phyloP scores from a whole-genome alignment of 2,113 vertebrate species.

The Rynchops niger region DNA sequence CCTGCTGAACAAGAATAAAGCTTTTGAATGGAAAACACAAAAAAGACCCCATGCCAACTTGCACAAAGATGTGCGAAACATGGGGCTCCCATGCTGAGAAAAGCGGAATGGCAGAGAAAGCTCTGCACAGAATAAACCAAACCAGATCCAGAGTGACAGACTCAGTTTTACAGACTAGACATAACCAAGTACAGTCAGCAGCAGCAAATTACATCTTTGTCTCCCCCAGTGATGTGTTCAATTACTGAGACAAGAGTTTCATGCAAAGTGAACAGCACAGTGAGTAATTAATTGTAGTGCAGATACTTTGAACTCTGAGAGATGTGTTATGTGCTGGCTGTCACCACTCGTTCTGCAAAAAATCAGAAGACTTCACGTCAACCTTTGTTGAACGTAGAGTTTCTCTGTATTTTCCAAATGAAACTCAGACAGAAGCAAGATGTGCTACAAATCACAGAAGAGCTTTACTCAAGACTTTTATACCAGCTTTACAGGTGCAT shows the following conservation, averaged over 20 bases:
- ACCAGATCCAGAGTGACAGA: neutral
- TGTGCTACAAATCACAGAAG: neutral
- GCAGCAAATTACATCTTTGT: neutral
- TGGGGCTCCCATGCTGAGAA: neutral
- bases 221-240: neutral
- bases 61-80: neutral
- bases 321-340: neutral
- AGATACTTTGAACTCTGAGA: slow-evolving; percentile 32
- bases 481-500: neutral
- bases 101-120: neutral
- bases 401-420: neutral
- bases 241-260: slow-evolving; percentile 16
- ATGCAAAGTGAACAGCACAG: slow-evolving; percentile 21
- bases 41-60: no score
- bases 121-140: neutral
- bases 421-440: neutral
- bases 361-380: neutral
- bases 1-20: neutral
- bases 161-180: neutral
- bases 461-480: neutral
- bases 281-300: slow-evolving; percentile 39
- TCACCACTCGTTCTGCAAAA: neutral
- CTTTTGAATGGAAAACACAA: neutral
- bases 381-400: neutral
- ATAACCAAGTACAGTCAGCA: neutral